Evolutionary conservation across 2,888 invertebrate species (phyloP), one percentile per base, ranked within the genome.

Genomic region (Ceratothoa steindachneri): DNA sequence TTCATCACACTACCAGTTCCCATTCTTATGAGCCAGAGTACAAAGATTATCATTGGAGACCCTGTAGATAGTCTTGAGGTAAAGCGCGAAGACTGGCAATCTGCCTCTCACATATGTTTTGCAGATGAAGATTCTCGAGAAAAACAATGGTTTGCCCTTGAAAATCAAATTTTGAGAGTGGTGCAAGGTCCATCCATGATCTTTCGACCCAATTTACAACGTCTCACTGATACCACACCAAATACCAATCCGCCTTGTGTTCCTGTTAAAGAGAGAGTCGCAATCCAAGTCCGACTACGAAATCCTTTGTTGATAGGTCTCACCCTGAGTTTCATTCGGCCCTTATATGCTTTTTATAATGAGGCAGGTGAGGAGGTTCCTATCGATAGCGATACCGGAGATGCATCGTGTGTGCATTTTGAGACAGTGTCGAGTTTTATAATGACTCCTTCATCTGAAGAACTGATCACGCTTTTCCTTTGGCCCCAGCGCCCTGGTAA

Each of bases 251-350:
- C 81, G 74, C 84, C 84, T 7, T 68, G 83, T 24, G 82, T 74
- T 22, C 69, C 77, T 80, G 75, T 77, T 73, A 68, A 84, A 89
- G 95, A 96, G 84, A 91, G 92, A 0, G 89, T 95, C 71, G 90
- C 90, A 84, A 87, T 95, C 71, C 89, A 90, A 53, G 86, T 95
- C 29, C 88, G 89, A 70, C 86, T 96, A 79, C 87, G 88, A 80
- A 94, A 94, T 85, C 91, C 91, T 0, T 84, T 93, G 69, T 89
- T 91, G 82, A 89, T 93, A 80, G 85, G 89, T 0, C 83, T 93
- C 79, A 86, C 89, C 55, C 84, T 93, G 73, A 88, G 88, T 79
- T 89, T 92, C 81, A 86, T 93, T 9, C 88, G 88, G 82, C 85
- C 93, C 64, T 84, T 92, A 30, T 93, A 93, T 93, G 87, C 86